Evolutionary conservation across 1,140 invertebrate genomes (phyloP), one percentile per base, ranked within the genome.

Genomic region (Pogonomyrmex californicus): DNA sequence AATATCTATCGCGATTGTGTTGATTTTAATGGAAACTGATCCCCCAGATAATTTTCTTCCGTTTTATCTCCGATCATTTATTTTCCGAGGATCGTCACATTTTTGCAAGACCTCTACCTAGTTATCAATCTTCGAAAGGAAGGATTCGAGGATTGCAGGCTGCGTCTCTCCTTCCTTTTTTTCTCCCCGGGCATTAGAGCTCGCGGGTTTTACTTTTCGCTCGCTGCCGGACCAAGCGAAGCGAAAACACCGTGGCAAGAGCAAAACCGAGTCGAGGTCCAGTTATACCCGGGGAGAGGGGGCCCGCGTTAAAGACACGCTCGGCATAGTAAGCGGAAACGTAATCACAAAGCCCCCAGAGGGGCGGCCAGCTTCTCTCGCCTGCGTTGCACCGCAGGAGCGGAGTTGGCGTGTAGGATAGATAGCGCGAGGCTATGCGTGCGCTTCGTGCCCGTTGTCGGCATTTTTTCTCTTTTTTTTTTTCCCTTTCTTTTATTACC

Each of bases 291-390:
- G 49, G 62, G 66, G 68, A 63, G 56, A 38, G n/a, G 30, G 71
- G 36, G 9, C 17, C 23, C 60, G 86, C 38, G 86, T 87, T 90
- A 85, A 90, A 89, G 89, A 90, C 60, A 90, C 89, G 89, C 89
- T 90, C 90, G 68, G 79, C 68, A 83, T 75, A 83, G 54, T 91
- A 88, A 86, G 82, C 89, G 88, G 88, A 90, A 90, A 90, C 88
- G 88, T 90, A 90, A 89, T 86, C 90, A 75, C 90, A 88, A 83
- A 78, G 86, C 76, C 70, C 41, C 30, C 38, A 38, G 63, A 60
- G 56, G 54, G 70, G 78, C 85, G 90, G 79, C 41, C n/a, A 36
- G 79, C 33, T 58, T 82, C 30, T 73, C 75, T 33, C 41, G 58
- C 33, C 62, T 65, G 58, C 75, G 38, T 41, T 75, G 6, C 12